Evolutionary conservation across 1,140 invertebrate genomes (phyloP), one percentile per base, ranked within the genome.

Genomic region (Globodera rostochiensis): DNA sequence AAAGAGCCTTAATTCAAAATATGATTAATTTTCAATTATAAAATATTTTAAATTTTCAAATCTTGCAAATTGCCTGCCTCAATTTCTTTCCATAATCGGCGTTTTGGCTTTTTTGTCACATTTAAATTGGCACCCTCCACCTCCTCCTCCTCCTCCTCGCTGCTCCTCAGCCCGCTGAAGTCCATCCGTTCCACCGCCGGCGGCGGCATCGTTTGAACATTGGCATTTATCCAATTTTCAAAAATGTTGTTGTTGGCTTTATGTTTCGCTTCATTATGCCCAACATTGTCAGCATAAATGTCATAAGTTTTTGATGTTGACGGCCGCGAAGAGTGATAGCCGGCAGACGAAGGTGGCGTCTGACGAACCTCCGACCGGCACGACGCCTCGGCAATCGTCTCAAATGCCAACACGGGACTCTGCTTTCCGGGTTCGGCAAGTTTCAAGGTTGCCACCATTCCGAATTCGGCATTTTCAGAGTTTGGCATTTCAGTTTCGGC

Each of bases 1-100:
- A 36, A 36, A 36, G 36, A 36, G 36, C 3, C 1, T 36, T 36
- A 36, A 36, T 36, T 36, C 36, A 3, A 36, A 36, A 36, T 36
- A 36, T 36, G 1, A 36, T 36, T 36, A 36, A 36, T 36, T 36
- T 36, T 36, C 36, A 36, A 36, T 36, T 36, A 36, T 3, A 3
- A 36, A 36, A 36, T 36, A 36, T 36, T 36, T 2, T 36, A 36
- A 36, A 36, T 36, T 25, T 25, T 36, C 36, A 36, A 36, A 66
- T 66, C 60, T 66, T 66, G 60, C 3, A 36, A 36, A 36, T 66
- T 13, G 13, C 46, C 53, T 21, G 69, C 77, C 64, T 78, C 64
- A 46, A 78, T 78, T 46, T 78, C 77, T 6, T 4, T 78, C 77
- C 77, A 78, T 47, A 36, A n/a, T 15, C 64, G 66, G 49, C 21